These are phyloP conservation scores for Catostylus mosaicus DNA, from an alignment of 30 jellyfish, hydroid and myxozoan genomes.

Conservation along the genomic window DNA sequence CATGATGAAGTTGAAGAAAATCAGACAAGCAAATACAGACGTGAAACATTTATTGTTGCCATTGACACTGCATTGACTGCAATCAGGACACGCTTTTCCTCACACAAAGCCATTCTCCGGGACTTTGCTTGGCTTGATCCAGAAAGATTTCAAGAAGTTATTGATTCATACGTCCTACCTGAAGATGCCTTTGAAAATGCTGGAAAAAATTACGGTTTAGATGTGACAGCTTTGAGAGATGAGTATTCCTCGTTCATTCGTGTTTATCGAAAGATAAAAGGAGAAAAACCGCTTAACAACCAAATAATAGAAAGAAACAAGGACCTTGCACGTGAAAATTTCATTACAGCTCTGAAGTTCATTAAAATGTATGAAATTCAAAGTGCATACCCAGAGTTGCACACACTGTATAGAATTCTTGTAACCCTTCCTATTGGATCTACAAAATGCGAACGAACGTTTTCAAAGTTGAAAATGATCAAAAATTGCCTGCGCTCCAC, in stretches of 20 bases:
- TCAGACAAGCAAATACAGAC: not conserved
- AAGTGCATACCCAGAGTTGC: no score
- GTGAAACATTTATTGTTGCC: slow-evolving; percentile 15
- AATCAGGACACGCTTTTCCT: not conserved
- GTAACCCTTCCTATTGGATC: slow-evolving; percentile 5
- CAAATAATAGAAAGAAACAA: no score
- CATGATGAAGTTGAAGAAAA: not conserved
- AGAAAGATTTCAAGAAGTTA: not conserved
- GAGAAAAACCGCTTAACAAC: slow-evolving; percentile 9
- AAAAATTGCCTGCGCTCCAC: not conserved
- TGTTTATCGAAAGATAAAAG: slow-evolving; percentile 4
- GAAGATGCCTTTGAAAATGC: not conserved
- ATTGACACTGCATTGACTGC: not conserved
- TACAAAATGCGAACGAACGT: slow-evolving; percentile 14
- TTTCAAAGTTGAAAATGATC: not conserved
- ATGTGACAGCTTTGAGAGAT: not conserved
- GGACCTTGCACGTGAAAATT: no score
- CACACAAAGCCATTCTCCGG: slow-evolving; percentile 17
- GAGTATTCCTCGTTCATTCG: not conserved
- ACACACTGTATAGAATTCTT: no score
- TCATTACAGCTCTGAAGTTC: no score
- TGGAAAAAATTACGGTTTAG: slow-evolving; percentile 7
- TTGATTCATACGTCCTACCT: not conserved
- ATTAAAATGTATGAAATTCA: no score
- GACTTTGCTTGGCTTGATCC: slow-evolving; percentile 37